Percentiles rank a stretch among this genome's conserved stretches.
Conservation (phyloP, 64 coral and sea anemone species). For the Stylophora pistillata region DNA sequence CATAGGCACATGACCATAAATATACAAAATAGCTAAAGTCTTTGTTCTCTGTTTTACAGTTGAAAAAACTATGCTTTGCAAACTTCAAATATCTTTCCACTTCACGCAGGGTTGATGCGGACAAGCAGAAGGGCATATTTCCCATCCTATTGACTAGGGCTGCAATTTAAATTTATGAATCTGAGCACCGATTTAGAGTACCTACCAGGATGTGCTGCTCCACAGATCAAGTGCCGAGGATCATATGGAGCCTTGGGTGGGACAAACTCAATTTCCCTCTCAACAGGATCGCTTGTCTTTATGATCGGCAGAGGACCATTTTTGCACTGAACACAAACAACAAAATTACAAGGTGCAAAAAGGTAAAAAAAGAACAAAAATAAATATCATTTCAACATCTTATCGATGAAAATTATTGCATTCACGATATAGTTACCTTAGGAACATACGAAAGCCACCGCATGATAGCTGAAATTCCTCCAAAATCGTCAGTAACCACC, state of each 20-base stretch:
- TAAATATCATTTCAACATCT: too few relatives aligned
- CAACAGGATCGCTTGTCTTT: slow-evolving; percentile 74
- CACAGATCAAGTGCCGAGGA: slow-evolving; percentile 86
- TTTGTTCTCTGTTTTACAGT: too few relatives aligned
- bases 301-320: slow-evolving; percentile 79
- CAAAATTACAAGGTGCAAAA: neutral
- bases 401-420: too few relatives aligned
- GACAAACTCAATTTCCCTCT: slow-evolving; percentile 90
- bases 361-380: too few relatives aligned
- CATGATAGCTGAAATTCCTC: slow-evolving; percentile 85
- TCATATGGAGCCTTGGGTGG: slow-evolving; percentile 78
- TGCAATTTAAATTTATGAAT: too few relatives aligned
- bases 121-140: too few relatives aligned
- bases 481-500: slow-evolving; percentile 91
- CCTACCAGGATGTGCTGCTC: slow-evolving; percentile 74
- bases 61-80: too few relatives aligned
- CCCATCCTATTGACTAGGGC: too few relatives aligned
- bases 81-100: too few relatives aligned
- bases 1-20: too few relatives aligned
- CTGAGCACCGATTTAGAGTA: neutral
- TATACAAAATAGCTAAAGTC: too few relatives aligned
- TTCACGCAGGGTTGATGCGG: too few relatives aligned
- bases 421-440: slow-evolving; percentile 29
- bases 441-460: slow-evolving; percentile 94
- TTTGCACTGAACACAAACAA: slow-evolving; percentile 41